phyloP scores from a whole-genome alignment of 37 sponge, comb jelly and placozoan species.

The Ephydatia muelleri region DNA sequence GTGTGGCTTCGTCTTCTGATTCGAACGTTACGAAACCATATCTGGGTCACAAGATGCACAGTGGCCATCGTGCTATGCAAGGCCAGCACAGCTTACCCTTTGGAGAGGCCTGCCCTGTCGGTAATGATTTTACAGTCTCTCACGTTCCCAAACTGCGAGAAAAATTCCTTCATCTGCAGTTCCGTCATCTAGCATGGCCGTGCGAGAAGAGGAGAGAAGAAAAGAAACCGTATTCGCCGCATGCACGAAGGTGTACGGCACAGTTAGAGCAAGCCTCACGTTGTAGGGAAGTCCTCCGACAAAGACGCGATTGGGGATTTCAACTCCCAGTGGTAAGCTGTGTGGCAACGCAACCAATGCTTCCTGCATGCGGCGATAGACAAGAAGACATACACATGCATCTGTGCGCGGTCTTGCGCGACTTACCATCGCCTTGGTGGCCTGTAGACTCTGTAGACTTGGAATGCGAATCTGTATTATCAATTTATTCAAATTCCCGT shows the following conservation, averaged over 20 bases:
- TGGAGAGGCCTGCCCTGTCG: conserved; percentile 74
- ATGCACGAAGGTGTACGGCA: not conserved
- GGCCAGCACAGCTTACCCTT: too few relatives aligned
- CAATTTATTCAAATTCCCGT: not conserved
- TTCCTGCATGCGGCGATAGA: too few relatives aligned
- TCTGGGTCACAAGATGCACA: conserved; percentile 22
- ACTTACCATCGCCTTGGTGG: not conserved
- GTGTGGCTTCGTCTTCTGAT: conserved; percentile 62
- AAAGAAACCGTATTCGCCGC: too few relatives aligned
- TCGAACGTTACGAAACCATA: conserved; percentile 89
- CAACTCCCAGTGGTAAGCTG: conserved; percentile 58
- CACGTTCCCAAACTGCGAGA: conserved; percentile 70
- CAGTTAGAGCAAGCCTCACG: conserved; percentile 34
- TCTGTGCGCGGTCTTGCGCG: not conserved
- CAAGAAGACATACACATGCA: not conserved
- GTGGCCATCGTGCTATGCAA: not conserved
- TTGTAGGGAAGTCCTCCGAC: conserved; percentile 81
- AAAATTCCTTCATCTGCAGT: conserved; percentile 67
- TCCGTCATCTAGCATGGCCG: conserved; percentile 69
- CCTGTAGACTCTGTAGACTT: not conserved
- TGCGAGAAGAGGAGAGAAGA: too few relatives aligned
- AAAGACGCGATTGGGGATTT: conserved; percentile 84
- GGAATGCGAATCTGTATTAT: not conserved
- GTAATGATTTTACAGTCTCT: conserved; percentile 85
- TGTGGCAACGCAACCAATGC: not conserved